A percentile compares a stretch with the other conserved stretches of the same genome.
Evolutionary conservation across 2,113 vertebrate genomes (phyloP).

Genomic region (Lamprologus ornatipinnis): DNA sequence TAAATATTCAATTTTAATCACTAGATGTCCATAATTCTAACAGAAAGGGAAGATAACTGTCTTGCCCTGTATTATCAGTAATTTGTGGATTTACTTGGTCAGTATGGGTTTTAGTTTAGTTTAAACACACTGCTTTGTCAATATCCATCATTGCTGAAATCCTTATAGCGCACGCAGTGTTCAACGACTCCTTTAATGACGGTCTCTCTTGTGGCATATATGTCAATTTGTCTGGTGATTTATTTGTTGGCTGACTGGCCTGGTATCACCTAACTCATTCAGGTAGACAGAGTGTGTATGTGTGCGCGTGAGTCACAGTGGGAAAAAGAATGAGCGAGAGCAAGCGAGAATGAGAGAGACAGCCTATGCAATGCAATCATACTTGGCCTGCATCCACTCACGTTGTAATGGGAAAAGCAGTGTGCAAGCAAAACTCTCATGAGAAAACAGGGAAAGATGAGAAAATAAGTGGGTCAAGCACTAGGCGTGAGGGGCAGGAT

Average conservation of each 20-base stretch:
- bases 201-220: constrained; percentile 60
- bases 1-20: neutral
- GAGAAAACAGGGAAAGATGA: constrained; percentile 75
- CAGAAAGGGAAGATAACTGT: neutral
- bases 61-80: neutral
- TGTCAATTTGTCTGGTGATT: constrained; percentile 75
- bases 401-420: constrained; percentile 66
- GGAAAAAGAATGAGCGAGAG: neutral
- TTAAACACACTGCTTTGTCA: constrained; percentile 63
- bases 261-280: constrained; percentile 69
- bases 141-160: constrained; percentile 57
- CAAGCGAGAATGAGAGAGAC: neutral
- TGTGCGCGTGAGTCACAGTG: constrained; percentile 14
- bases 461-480: constrained; percentile 80
- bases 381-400: constrained; percentile 66
- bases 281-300: constrained; percentile 30
- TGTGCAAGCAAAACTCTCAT: constrained; percentile 66
- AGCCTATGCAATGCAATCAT: constrained; percentile 44
- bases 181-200: constrained; percentile 57
- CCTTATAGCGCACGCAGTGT: constrained; percentile 25
- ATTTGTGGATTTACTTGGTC: constrained; percentile 5
- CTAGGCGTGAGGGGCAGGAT: constrained; percentile 60
- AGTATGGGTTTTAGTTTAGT: constrained; percentile 16
- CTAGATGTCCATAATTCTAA: neutral
- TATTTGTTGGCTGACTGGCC: constrained; percentile 70